A percentile compares a stretch with the other conserved stretches of the same genome.
Evolutionary conservation across 2,888 invertebrate genomes (phyloP).

Genomic region (Andricus curvator): DNA sequence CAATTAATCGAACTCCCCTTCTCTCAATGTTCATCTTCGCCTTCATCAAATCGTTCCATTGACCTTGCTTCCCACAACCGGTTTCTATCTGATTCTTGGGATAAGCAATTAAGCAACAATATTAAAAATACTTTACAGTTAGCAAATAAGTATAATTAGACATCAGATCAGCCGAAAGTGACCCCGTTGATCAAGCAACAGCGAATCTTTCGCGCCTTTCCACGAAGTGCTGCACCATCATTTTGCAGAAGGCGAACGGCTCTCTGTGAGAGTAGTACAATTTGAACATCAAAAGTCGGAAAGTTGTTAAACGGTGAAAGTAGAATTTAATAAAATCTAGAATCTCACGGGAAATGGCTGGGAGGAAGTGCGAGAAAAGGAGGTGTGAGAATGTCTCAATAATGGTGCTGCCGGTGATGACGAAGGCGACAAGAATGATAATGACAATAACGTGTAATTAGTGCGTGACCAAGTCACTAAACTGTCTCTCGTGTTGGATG

Average conservation of each 20-base stretch:
- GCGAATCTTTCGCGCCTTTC: conserved; percentile 6
- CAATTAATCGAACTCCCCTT: neutral
- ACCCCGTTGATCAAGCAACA: conserved; percentile 35
- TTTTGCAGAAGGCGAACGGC: neutral
- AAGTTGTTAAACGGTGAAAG: conserved; percentile 70
- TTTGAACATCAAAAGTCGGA: conserved; percentile 38
- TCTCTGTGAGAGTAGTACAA: conserved; percentile 31
- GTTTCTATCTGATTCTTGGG: conserved; percentile 31
- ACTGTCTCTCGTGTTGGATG: conserved; percentile 31
- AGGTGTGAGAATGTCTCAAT: conserved; percentile 42
- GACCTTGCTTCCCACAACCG: conserved; percentile 24
- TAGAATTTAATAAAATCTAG: conserved; percentile 65
- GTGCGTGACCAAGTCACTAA: conserved; percentile 66
- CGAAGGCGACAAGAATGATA: conserved; percentile 30
- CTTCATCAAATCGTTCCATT: conserved; percentile 8
- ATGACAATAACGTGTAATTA: conserved; percentile 59
- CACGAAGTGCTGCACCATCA: neutral
- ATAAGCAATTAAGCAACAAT: conserved; percentile 28
- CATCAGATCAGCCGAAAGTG: conserved; percentile 35
- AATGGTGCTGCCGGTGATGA: conserved; percentile 10
- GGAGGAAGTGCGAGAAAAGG: conserved; percentile 31
- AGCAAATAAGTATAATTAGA: conserved; percentile 36
- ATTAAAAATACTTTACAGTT: conserved; percentile 38
- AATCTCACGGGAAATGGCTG: conserved; percentile 45
- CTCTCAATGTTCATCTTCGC: neutral